phyloP scores from a whole-genome alignment of 2,113 vertebrate genomes.

The Ovibos moschatus region DNA sequence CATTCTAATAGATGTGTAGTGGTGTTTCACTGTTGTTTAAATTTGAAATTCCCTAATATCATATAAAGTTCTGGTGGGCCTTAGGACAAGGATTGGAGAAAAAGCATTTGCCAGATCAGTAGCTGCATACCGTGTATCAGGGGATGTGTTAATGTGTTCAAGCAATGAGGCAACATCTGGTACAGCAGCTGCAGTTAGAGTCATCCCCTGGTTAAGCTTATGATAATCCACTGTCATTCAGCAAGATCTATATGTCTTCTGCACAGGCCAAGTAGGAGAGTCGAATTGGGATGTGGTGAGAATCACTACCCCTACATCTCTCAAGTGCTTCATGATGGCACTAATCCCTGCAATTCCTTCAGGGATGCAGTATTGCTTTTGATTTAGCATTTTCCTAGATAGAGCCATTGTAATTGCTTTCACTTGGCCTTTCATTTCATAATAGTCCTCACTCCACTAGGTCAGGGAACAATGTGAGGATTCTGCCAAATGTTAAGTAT shows the following conservation, averaged over 20 bases:
- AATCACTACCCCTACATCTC: neutral
- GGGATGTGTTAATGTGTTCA: neutral
- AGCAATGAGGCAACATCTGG: neutral
- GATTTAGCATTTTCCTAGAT: neutral
- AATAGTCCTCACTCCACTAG: neutral
- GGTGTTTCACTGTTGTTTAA: neutral
- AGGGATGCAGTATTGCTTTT: neutral
- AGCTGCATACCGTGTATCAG: neutral
- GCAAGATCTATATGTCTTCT: neutral
- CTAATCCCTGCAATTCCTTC: neutral
- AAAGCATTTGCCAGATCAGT: neutral
- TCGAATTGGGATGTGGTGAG: neutral
- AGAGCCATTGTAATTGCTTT: neutral
- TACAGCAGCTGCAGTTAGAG: neutral
- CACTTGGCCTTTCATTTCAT: neutral
- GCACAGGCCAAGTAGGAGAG: neutral
- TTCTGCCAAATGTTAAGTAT: neutral
- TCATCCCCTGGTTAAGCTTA: neutral
- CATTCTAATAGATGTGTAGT: neutral
- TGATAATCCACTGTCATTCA: neutral
- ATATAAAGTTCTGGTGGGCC: neutral
- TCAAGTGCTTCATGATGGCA: neutral
- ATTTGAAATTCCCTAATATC: neutral
- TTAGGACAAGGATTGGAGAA: neutral
- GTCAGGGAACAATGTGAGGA: neutral